Evolutionary conservation across 2,113 vertebrate genomes (phyloP).

Genomic region (Phalacrocorax pelagicus): DNA sequence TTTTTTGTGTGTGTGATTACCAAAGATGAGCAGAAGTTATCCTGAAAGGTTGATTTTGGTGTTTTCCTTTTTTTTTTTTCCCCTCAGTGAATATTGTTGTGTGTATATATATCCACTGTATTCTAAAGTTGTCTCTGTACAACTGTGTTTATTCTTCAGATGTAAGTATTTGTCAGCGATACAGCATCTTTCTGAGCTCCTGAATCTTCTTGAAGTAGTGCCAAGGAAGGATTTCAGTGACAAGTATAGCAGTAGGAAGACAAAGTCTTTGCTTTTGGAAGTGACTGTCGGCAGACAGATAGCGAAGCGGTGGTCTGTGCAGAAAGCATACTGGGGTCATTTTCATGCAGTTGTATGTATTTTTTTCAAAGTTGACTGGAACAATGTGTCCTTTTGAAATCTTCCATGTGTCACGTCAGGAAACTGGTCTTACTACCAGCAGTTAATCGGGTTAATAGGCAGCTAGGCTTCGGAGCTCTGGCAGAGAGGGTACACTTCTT

Average conservation of each 20-base stretch:
- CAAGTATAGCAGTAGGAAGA: background rate
- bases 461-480: background rate
- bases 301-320: background rate
- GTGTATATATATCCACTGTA: background rate
- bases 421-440: background rate
- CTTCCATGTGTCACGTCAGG: background rate
- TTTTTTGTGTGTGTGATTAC: background rate
- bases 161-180: background rate
- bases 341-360: background rate
- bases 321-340: fast-evolving
- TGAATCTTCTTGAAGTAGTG: constrained; percentile 21
- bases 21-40: background rate
- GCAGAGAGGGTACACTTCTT: background rate
- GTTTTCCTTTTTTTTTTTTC: no score
- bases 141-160: background rate
- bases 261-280: constrained; percentile 41
- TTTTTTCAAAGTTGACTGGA: background rate
- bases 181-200: background rate
- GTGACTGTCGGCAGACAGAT: background rate
- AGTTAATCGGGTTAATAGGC: background rate
- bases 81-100: background rate
- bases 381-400: background rate
- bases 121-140: constrained; percentile 2
- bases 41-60: no score
- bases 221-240: constrained; percentile 30